Base-by-base conservation (phyloP, 2,113 vertebrate species). In the Poicephalus gulielmi region DNA sequence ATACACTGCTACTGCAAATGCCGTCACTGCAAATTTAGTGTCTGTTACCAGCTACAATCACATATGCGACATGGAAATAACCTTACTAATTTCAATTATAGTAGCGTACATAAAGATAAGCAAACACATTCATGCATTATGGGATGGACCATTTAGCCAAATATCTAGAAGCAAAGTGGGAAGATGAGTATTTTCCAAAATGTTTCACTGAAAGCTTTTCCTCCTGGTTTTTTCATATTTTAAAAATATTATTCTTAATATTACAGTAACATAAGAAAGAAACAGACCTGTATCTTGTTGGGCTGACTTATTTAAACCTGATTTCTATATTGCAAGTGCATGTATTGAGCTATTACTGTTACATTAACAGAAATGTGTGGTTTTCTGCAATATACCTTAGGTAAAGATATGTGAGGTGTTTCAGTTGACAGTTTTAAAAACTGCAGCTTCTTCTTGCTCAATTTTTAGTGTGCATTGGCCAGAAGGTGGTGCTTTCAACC, bases 401-500 rank as follows among this genome's bases (percentile, higher is more conserved):
- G 35, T 83, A 52, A 24, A 83, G 15, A 23, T 33, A 6, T 4
- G 23, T 24, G 39, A 43, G 33, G 16, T 37, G 31, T 96, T 96
- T 78, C 11, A n/a, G 27, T 3, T 50, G 7, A 28, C 85, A 71
- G 16, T 18, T 83, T 8, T 46, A 76, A 49, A 24, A 28, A 33
- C 7, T 37, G 14, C 7, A 71, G 28, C 57, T 86, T 17, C 27
- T 79, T 69, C n/a, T 57, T 85, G 20, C 17, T 77, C 57, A 92
- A 10, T 75, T 78, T 78, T 73, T 35, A 57, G 53, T 43, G 49
- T 68, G 16, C 22, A 2, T 59, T 70, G 62, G 59, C 95, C 96
- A 96, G 93, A 90, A 97, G 96, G 73, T 97, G 95, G 95, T 81
- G 86, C 94, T 96, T 97, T 97, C 78, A 97, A 66, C 73, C 77